Percentiles rank a stretch among this genome's conserved stretches.
Evolutionary conservation across 2,113 vertebrate species (phyloP).

Genomic region (Ellobius talpinus): DNA sequence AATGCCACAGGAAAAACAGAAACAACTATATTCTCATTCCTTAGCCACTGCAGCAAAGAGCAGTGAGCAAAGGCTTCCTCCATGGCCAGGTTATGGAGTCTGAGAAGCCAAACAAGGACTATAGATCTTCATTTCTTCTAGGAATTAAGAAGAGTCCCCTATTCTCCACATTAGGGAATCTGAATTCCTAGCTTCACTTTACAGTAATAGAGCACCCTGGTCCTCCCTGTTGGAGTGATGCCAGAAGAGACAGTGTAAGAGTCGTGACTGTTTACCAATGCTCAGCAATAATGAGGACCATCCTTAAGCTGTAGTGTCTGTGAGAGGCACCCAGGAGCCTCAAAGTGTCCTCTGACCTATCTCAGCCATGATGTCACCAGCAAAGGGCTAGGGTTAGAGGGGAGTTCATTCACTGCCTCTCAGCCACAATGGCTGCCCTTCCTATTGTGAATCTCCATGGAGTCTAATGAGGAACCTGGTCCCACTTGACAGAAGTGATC

Average conservation of each 20-base stretch:
- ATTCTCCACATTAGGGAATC: not conserved
- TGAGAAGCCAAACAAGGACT: not conserved
- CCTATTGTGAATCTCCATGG: not conserved
- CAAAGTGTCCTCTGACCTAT: not conserved
- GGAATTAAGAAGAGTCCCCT: not conserved
- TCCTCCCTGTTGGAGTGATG: not conserved
- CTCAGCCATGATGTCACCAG: not conserved
- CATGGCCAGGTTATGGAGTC: not conserved
- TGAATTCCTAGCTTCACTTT: not conserved
- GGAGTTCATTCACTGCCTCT: not conserved
- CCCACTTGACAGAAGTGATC: not conserved
- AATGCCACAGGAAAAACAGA: not conserved
- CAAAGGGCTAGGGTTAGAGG: no score
- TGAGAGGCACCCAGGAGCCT: not conserved
- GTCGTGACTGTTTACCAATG: not conserved
- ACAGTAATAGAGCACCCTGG: not conserved
- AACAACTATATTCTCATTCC: not conserved
- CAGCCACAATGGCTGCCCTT: not conserved
- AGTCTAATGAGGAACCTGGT: not conserved
- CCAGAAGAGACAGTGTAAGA: not conserved
- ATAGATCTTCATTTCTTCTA: not conserved
- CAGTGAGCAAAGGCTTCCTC: not conserved
- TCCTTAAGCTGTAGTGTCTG: accelerated
- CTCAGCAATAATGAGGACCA: not conserved
- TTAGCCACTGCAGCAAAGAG: not conserved